Evolutionary conservation across 2,797 vertebrate species (phyloP).

Genomic region (Peromyscus eremicus): DNA sequence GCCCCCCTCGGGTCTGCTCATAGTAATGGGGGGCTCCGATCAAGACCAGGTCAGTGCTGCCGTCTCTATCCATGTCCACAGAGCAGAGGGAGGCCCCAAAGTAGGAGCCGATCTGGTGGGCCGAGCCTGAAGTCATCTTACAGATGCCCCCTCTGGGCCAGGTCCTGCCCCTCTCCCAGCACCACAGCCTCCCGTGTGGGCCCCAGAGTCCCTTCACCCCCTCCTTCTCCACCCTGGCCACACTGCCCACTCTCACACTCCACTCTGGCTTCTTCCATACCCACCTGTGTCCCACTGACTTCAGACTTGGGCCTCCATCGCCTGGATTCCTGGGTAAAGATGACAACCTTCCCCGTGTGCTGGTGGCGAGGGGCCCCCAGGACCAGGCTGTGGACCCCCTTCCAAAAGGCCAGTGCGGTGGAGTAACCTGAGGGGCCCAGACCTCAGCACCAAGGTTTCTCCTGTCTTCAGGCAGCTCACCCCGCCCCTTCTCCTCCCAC

Average conservation of each 20-base stretch:
- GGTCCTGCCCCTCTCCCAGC: background rate
- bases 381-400: slow-evolving; percentile 65
- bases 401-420: slow-evolving; percentile 40
- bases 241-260: background rate
- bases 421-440: slow-evolving; percentile 75
- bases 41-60: slow-evolving; percentile 88
- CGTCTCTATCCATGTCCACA: slow-evolving; percentile 87
- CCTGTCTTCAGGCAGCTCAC: fast-evolving
- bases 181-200: background rate
- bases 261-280: background rate
- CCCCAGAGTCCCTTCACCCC: background rate
- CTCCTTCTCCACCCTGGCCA: background rate
- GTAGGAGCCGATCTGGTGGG: slow-evolving; percentile 90
- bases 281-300: slow-evolving; percentile 77
- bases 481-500: background rate
- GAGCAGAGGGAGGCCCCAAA: slow-evolving; percentile 92
- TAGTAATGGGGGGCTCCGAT: slow-evolving; percentile 91
- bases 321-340: background rate
- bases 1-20: slow-evolving; percentile 84
- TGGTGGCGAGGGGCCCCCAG: slow-evolving; percentile 79
- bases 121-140: background rate
- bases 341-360: slow-evolving; percentile 75
- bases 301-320: slow-evolving; percentile 54
- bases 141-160: background rate
- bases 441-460: background rate